Evolutionary conservation across 2,113 vertebrate species (phyloP), one percentile per base, ranked within the genome.

Genomic region (Chlamydotis undulata): DNA sequence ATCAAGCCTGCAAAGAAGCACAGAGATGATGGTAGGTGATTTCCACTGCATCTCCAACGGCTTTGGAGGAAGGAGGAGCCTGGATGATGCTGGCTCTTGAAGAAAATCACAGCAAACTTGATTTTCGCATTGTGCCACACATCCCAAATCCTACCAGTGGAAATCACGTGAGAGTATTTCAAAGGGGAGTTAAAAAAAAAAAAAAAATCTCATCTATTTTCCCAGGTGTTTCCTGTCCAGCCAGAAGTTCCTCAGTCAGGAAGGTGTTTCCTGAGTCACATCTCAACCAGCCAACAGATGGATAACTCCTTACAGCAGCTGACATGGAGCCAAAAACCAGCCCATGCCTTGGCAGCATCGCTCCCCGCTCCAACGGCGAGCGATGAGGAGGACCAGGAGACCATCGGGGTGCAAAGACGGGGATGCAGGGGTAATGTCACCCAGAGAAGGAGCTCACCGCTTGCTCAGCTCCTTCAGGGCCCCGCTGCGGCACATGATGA

Each of bases 401-500:
- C 29, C 41, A 5, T 1, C 0, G 10, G 39, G 55, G 39, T 21
- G 9, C 49, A 37, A 10, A n/a, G 59, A 73, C 28, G 69, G 12
- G 70, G 49, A 11, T 4, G 18, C 7, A 21, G 53, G 33, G 23
- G 39, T 8, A 33, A 33, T 1, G 3, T 7, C 60, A 59, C 33
- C 28, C 75, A 0, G 5, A n/a, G n/a, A 85, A 49, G 86, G 49
- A 7, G 11, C 96, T 98, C 84, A 98, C 98, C 98, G 81, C 41
- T 98, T 98, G 96, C 96, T 98, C 28, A 98, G 94, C 60, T 98
- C 98, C 96, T 99, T 99, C 75, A 98, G 94, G 91, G 98, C 98
- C 1, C 98, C 98, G 1, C 99, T 99, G 89, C 99, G 98, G 94
- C 99, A 99, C 92, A 98, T 97, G 75, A 97, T 93, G 70, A 99